Evolutionary conservation across 2,797 vertebrate genomes (phyloP).

Genomic region (Enteromius trimaculatus): DNA sequence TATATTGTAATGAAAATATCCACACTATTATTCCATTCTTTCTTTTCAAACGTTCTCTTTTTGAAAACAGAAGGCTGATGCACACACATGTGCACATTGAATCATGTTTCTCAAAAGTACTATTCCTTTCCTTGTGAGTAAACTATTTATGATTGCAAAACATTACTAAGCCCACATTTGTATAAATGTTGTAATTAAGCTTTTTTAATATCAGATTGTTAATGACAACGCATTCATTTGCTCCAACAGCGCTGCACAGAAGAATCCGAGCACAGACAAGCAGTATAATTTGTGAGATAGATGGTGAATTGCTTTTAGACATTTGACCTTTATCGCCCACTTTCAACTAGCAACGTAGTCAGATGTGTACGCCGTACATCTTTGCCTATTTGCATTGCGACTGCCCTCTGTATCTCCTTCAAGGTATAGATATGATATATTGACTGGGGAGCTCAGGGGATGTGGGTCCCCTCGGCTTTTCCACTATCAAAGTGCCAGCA

Average conservation of each 20-base stretch:
- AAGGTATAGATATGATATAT: constrained; percentile 78
- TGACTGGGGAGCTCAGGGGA: constrained; percentile 74
- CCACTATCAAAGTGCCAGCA: constrained; percentile 76
- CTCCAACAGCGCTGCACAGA: neutral
- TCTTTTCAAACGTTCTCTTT: neutral
- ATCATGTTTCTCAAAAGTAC: neutral
- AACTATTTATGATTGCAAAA: neutral
- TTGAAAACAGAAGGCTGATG: neutral
- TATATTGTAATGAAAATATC: no score
- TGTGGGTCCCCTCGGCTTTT: constrained; percentile 65
- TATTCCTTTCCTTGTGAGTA: neutral
- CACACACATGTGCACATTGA: neutral
- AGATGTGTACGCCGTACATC: constrained; percentile 68
- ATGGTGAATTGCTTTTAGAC: constrained; percentile 44
- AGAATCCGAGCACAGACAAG: neutral
- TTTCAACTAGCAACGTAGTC: constrained; percentile 59
- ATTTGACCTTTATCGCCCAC: constrained; percentile 48
- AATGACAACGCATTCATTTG: constrained; percentile 24
- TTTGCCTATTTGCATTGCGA: constrained; percentile 71
- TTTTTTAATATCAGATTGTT: neutral
- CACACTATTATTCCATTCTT: neutral
- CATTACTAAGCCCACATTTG: neutral
- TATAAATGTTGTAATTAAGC: neutral
- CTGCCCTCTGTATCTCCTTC: constrained; percentile 76
- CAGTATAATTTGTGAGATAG: constrained; percentile 22